These are phyloP conservation scores for Maniola hyperantus DNA, from an alignment of 2,888 invertebrate genomes.

Conservation along the genomic window DNA sequence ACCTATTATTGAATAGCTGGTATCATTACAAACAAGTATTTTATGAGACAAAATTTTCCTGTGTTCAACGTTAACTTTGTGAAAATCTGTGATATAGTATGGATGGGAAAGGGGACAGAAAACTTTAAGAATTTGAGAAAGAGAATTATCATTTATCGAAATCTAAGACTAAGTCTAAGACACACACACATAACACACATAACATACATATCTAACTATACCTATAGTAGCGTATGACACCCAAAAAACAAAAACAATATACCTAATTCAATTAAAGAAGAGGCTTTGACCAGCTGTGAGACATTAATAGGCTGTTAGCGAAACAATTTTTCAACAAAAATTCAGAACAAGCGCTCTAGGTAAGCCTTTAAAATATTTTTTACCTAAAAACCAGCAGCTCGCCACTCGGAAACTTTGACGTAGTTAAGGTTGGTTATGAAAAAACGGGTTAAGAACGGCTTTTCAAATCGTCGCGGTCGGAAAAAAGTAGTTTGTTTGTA, in stretches of 20 bases:
- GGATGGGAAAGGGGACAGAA: too few species aligned
- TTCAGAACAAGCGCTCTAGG: background rate
- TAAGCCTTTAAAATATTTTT: constrained; percentile 16
- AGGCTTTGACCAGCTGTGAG: background rate
- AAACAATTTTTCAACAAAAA: constrained; percentile 1
- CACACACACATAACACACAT: background rate
- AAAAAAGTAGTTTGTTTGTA: constrained; percentile 30
- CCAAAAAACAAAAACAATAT: too few species aligned
- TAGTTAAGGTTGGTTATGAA: constrained; percentile 18
- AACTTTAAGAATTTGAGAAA: too few species aligned
- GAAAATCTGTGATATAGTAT: too few species aligned
- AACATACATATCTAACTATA: too few species aligned
- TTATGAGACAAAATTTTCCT: too few species aligned
- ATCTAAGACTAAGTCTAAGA: too few species aligned
- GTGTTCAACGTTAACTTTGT: too few species aligned
- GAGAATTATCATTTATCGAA: too few species aligned
- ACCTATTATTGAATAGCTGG: too few species aligned
- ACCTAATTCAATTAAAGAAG: background rate
- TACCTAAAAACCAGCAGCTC: constrained; percentile 5
- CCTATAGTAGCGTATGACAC: too few species aligned
- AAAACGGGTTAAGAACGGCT: constrained; percentile 27
- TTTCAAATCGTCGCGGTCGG: constrained; percentile 23
- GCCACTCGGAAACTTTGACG: constrained; percentile 16
- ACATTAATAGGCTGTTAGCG: background rate
- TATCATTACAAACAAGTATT: too few species aligned